phyloP scores from a whole-genome alignment of 2,888 invertebrate species.

The Girardia tigrina region DNA sequence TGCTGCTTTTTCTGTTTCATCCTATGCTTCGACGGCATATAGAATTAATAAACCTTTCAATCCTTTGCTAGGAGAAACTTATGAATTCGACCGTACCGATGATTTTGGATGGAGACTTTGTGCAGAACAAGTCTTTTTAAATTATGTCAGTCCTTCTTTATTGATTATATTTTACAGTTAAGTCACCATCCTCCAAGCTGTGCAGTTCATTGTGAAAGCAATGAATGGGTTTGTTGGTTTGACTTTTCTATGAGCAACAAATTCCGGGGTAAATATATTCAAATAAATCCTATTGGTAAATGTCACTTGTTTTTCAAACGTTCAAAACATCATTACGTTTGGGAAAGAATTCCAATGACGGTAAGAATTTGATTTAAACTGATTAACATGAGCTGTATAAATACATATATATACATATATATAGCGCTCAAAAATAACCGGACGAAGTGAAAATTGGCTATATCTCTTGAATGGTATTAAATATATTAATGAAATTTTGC shows the following conservation, averaged over 20 bases:
- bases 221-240: constrained; percentile 83
- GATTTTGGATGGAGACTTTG: constrained; percentile 90
- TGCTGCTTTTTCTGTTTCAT: constrained; percentile 75
- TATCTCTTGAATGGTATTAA: too few species aligned
- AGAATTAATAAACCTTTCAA: constrained; percentile 93
- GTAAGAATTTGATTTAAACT: too few species aligned
- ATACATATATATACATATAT: too few species aligned
- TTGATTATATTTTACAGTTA: constrained; percentile 53
- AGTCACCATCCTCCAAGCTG: constrained; percentile 98
- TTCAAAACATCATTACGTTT: constrained; percentile 69
- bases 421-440: too few species aligned
- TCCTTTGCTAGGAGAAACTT: constrained; percentile 86
- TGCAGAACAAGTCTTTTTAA: constrained; percentile 69
- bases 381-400: constrained; percentile 72
- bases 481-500: too few species aligned
- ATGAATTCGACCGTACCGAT: constrained; percentile 80
- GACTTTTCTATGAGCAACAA: constrained; percentile 98
- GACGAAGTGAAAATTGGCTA: too few species aligned
- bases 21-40: constrained; percentile 52
- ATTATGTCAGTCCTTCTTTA: not conserved
- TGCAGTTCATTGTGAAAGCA: constrained; percentile 71
- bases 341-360: constrained; percentile 75
- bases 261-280: constrained; percentile 90
- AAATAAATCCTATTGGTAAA: constrained; percentile 56
- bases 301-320: constrained; percentile 56